phyloP scores from a whole-genome alignment of 2,888 invertebrate species.

The Torymus aiolomorphi region DNA sequence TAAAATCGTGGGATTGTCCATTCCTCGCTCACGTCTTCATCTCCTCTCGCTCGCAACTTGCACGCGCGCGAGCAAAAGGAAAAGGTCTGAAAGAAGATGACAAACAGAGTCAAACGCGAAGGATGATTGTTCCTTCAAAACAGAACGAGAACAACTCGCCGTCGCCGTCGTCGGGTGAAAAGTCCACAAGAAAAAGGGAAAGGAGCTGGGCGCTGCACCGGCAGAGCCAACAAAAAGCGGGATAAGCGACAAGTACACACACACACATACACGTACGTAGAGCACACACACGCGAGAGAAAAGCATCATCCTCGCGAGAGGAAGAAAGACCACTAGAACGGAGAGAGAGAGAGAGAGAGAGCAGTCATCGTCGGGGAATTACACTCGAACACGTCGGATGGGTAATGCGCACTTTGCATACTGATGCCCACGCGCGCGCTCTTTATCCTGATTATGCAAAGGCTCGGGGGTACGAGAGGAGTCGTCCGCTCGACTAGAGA shows the following conservation, averaged over 20 bases:
- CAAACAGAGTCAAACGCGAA: too few species aligned
- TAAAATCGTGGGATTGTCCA: too few species aligned
- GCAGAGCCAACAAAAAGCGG: too few species aligned
- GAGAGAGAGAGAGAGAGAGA: slow-evolving; percentile 10
- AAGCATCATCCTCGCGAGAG: not conserved
- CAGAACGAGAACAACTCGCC: not conserved
- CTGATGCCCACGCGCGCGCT: slow-evolving; percentile 51
- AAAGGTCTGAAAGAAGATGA: too few species aligned
- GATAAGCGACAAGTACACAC: too few species aligned
- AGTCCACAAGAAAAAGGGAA: not conserved
- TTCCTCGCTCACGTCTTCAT: too few species aligned
- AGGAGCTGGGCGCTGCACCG: not conserved
- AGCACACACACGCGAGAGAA: not conserved
- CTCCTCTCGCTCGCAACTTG: too few species aligned
- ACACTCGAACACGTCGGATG: slow-evolving; percentile 44
- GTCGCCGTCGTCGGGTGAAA: not conserved
- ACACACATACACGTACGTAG: too few species aligned
- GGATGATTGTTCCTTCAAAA: not conserved
- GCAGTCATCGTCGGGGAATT: slow-evolving; percentile 46
- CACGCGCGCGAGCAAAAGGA: too few species aligned
- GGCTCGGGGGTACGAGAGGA: too few species aligned
- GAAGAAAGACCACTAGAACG: not conserved
- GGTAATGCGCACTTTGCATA: slow-evolving; percentile 58
- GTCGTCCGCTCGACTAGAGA: not conserved
- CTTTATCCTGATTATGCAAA: slow-evolving; percentile 55